phyloP scores from a whole-genome alignment of 2,888 invertebrate genomes.

The Dryomyza anilis region DNA sequence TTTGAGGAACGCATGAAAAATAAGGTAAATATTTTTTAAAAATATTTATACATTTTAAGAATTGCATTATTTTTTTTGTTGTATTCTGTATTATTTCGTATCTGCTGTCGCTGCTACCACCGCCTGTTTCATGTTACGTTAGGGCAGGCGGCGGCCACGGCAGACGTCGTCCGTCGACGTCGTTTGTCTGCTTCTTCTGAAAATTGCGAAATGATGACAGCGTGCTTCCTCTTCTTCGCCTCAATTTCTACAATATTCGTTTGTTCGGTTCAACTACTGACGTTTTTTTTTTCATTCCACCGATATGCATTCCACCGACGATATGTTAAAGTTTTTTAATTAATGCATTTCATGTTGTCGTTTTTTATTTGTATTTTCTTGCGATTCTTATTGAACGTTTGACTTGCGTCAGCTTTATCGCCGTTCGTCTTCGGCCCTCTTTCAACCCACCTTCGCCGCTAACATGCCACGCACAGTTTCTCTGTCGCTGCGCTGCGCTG shows the following conservation, averaged over 20 bases:
- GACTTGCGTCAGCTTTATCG: too few relatives aligned
- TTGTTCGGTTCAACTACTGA: too few relatives aligned
- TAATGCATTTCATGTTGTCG: not conserved
- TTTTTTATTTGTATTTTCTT: not conserved
- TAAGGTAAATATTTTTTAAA: not conserved
- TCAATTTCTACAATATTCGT: not conserved
- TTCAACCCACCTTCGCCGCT: too few relatives aligned
- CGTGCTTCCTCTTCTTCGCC: not conserved
- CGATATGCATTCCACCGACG: too few relatives aligned
- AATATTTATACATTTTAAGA: not conserved
- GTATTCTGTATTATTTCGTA: not conserved
- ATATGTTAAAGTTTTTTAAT: too few relatives aligned
- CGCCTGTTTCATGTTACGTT: too few relatives aligned
- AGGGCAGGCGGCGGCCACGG: not conserved
- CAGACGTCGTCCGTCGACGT: not conserved
- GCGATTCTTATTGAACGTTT: not conserved
- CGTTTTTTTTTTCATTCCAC: constrained; percentile 1
- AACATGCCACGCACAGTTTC: not conserved
- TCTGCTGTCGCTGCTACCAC: too few relatives aligned
- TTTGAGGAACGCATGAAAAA: not conserved
- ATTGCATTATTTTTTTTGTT: not conserved
- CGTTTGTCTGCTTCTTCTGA: not conserved
- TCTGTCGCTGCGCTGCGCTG: not conserved
- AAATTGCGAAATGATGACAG: constrained; percentile 6
- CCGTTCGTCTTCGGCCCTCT: too few relatives aligned